These are phyloP conservation scores for Papilio polyxenes DNA, from an alignment of 1,140 invertebrate species.

Conservation along the genomic window DNA sequence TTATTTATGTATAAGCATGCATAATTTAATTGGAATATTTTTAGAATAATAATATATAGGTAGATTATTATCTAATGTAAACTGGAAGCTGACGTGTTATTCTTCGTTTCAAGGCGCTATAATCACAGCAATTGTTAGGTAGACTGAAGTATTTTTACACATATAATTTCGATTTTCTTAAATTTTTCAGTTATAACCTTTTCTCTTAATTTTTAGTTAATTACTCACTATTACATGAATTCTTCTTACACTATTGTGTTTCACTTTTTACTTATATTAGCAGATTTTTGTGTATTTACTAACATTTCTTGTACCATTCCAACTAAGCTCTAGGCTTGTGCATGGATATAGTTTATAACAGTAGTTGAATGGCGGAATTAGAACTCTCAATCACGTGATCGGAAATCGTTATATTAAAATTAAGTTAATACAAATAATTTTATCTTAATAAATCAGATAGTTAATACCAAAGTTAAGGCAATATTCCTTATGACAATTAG, in stretches of 20 bases:
- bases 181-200: background rate
- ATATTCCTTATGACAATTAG: background rate
- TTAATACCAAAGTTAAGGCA: too few relatives aligned
- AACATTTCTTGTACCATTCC: too few relatives aligned
- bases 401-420: too few relatives aligned
- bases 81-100: background rate
- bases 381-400: too few relatives aligned
- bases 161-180: background rate
- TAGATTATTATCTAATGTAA: background rate
- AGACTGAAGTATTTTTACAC: too few relatives aligned
- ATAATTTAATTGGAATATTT: background rate
- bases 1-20: background rate
- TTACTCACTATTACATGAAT: background rate
- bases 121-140: background rate
- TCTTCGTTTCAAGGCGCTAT: background rate
- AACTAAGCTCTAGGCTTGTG: too few relatives aligned
- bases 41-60: background rate
- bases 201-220: background rate
- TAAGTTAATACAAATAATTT: too few relatives aligned
- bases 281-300: too few relatives aligned
- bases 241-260: background rate
- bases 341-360: too few relatives aligned
- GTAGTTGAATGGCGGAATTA: too few relatives aligned
- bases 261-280: background rate
- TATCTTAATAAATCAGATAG: too few relatives aligned